Evolutionary conservation across 1,140 invertebrate species (phyloP).

Genomic region (Pogonognathellus flavescens): DNA sequence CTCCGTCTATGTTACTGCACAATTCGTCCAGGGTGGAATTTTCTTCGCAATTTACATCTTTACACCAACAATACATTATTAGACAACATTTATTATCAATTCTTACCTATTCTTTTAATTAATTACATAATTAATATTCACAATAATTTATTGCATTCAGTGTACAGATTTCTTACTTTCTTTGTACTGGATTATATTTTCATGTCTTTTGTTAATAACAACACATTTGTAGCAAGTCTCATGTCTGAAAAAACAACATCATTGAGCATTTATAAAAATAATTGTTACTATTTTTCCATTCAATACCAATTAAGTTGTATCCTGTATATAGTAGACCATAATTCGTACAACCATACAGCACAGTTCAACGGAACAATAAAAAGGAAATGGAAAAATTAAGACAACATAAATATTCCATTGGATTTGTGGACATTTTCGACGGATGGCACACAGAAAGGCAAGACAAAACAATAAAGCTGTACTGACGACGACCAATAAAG

Average conservation of each 20-base stretch:
- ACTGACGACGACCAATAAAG: too few species aligned
- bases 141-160: background rate
- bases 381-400: background rate
- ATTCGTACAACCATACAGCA: too few species aligned
- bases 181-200: slow-evolving; percentile 21
- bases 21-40: background rate
- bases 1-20: background rate
- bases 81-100: background rate
- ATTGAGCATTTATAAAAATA: too few species aligned
- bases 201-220: background rate
- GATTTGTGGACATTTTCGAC: too few species aligned
- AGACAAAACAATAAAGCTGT: background rate
- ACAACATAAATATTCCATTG: too few species aligned
- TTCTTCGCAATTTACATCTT: background rate
- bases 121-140: background rate
- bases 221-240: background rate
- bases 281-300: too few species aligned
- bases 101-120: background rate
- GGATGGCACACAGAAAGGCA: background rate
- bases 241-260: background rate
- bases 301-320: too few species aligned
- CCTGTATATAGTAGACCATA: too few species aligned
- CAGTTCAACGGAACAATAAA: background rate
- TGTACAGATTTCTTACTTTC: slow-evolving; percentile 18
- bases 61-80: background rate